A percentile compares a stretch with the other conserved stretches of the same genome.
Evolutionary conservation across 2,888 invertebrate species (phyloP).

Genomic region (Xestia xanthographa): DNA sequence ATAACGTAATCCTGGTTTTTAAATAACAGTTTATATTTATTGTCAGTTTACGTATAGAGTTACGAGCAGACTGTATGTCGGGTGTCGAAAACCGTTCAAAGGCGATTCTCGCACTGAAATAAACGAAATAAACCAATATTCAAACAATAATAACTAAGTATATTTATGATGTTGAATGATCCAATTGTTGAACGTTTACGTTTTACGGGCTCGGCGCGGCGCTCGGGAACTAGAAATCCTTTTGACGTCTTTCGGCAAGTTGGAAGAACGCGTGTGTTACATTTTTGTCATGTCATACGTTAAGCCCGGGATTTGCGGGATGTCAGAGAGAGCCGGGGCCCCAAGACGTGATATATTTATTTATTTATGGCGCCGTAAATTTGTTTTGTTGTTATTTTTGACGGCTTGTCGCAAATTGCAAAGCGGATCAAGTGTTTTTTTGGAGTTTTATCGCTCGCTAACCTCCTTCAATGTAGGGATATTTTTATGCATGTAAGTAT

Average conservation of each 20-base stretch:
- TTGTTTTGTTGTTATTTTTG: constrained; percentile 39
- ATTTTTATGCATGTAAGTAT: too few relatives aligned
- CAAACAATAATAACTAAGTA: constrained; percentile 63
- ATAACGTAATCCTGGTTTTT: constrained; percentile 57
- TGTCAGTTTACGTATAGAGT: constrained; percentile 66
- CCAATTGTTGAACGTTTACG: constrained; percentile 57
- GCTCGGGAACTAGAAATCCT: constrained; percentile 57
- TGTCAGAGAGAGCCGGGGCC: constrained; percentile 28
- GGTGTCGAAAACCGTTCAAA: constrained; percentile 72
- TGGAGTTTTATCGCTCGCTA: constrained; percentile 5
- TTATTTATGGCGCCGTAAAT: constrained; percentile 45
- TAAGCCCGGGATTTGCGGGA: constrained; percentile 61
- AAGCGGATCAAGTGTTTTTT: constrained; percentile 15
- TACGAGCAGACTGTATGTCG: constrained; percentile 64
- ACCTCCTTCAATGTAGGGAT: background rate
- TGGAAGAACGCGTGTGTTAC: constrained; percentile 52
- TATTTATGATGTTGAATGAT: constrained; percentile 57
- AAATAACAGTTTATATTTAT: constrained; percentile 66
- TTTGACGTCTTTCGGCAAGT: constrained; percentile 58
- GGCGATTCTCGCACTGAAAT: constrained; percentile 63
- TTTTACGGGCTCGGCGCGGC: constrained; percentile 41
- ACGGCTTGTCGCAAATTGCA: constrained; percentile 28
- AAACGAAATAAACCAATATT: constrained; percentile 68
- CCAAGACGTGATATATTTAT: constrained; percentile 39
- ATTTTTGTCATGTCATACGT: constrained; percentile 63